phyloP scores from a whole-genome alignment of 2,113 vertebrate species.

The Cygnus atratus region DNA sequence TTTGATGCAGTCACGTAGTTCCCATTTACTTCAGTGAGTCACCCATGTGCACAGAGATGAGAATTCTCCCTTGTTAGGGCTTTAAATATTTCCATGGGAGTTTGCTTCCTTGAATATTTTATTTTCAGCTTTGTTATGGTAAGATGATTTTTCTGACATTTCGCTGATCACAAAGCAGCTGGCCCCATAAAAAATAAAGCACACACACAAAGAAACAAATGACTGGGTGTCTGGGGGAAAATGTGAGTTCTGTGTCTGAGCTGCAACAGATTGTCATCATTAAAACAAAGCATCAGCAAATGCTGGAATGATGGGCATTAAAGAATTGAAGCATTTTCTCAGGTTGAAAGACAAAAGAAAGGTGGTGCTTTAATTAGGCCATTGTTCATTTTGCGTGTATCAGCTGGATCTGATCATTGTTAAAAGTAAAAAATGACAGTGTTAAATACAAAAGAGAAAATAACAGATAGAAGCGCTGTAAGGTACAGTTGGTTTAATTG shows the following conservation, averaged over 20 bases:
- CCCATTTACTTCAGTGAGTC: constrained; percentile 49
- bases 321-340: not conserved
- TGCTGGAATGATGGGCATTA: constrained; percentile 15
- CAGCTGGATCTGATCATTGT: not conserved
- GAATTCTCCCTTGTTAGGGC: constrained; percentile 54
- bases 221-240: constrained; percentile 61
- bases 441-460: not conserved
- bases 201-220: constrained; percentile 61
- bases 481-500: constrained; percentile 10
- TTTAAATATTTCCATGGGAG: constrained; percentile 66
- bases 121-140: constrained; percentile 67
- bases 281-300: constrained; percentile 54
- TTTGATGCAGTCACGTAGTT: constrained; percentile 41
- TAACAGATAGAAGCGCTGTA: not conserved
- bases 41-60: constrained; percentile 44
- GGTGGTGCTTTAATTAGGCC: constrained; percentile 34
- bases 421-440: not conserved
- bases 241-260: constrained; percentile 56
- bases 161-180: constrained; percentile 73
- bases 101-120: constrained; percentile 73
- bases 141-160: constrained; percentile 75
- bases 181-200: constrained; percentile 67
- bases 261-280: constrained; percentile 46
- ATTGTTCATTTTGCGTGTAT: not conserved
- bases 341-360: constrained; percentile 39